phyloP scores from a whole-genome alignment of 2,888 invertebrate species.

The Caenorhabditis auriculariae region DNA sequence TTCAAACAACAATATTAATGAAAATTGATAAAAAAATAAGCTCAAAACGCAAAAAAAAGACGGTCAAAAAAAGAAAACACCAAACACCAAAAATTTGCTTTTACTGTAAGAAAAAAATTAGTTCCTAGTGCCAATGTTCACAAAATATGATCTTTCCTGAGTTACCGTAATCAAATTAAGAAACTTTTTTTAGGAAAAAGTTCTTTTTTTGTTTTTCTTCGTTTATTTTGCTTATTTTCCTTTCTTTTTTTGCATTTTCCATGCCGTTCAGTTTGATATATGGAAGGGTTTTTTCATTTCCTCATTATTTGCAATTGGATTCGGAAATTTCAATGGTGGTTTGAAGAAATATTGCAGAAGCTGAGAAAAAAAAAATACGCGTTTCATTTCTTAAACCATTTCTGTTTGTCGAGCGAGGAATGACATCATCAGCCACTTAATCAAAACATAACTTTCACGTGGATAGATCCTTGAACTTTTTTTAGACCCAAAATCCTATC shows the following conservation, averaged over 20 bases:
- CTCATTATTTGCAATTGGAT: too few species aligned
- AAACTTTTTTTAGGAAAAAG: background rate
- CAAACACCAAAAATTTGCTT: background rate
- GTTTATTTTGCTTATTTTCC: constrained; percentile 1
- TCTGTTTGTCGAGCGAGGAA: too few species aligned
- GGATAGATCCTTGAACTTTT: too few species aligned
- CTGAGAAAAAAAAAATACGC: too few species aligned
- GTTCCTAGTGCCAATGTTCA: background rate
- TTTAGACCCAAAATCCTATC: too few species aligned
- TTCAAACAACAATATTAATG: background rate
- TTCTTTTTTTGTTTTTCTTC: background rate
- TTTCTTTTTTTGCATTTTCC: background rate
- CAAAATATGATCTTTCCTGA: background rate
- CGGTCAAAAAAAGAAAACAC: background rate
- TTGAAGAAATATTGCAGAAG: too few species aligned
- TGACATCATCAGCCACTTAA: too few species aligned
- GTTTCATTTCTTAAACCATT: too few species aligned
- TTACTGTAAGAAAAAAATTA: background rate
- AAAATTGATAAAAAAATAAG: background rate
- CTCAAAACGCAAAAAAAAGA: background rate
- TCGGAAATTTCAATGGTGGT: too few species aligned
- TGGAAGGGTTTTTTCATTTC: too few species aligned
- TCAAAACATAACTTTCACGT: too few species aligned
- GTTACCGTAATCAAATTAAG: background rate
- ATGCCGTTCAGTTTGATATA: constrained; percentile 1